Conservation (phyloP, 92 coral and sea anemone genomes). For the Zoanthus solanderi region DNA sequence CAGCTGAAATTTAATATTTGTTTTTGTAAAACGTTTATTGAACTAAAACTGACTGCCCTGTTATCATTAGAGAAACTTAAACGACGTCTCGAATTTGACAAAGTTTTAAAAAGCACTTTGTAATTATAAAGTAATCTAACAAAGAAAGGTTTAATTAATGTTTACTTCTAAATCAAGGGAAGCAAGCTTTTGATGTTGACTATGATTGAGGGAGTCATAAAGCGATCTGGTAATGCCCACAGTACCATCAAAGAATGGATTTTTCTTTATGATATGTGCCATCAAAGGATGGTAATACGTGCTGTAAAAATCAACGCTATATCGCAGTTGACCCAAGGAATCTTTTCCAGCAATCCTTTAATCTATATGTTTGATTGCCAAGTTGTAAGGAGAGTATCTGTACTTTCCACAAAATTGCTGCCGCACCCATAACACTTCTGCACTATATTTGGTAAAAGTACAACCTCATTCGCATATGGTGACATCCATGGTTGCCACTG, state of each 20-base stretch:
- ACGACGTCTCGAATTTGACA: too few species aligned
- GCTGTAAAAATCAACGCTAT: slow-evolving; percentile 26
- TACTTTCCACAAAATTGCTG: slow-evolving; percentile 30
- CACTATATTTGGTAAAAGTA: slow-evolving; percentile 16
- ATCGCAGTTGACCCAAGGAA: slow-evolving; percentile 21
- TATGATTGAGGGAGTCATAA: slow-evolving; percentile 34
- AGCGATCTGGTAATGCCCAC: slow-evolving; percentile 18
- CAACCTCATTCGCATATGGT: slow-evolving; percentile 26
- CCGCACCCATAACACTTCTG: slow-evolving; percentile 43
- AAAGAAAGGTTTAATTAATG: slow-evolving; percentile 7
- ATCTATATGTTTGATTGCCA: slow-evolving; percentile 8
- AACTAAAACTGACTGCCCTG: too few species aligned
- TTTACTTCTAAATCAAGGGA: not conserved
- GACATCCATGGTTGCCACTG: slow-evolving; percentile 41
- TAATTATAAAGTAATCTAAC: not conserved
- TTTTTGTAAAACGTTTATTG: too few species aligned
- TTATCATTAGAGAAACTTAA: too few species aligned
- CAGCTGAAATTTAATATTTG: too few species aligned
- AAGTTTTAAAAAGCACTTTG: not conserved
- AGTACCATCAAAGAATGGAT: slow-evolving; percentile 47
- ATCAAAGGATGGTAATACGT: slow-evolving; percentile 33
- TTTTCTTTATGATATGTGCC: slow-evolving; percentile 27
- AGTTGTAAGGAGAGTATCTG: not conserved
- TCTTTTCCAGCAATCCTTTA: slow-evolving; percentile 33
- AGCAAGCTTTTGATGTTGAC: slow-evolving; percentile 36